A percentile compares a stretch with the other conserved stretches of the same genome.
phyloP scores from a whole-genome alignment of 2,888 invertebrate genomes.

The Ametastegia equiseti region DNA sequence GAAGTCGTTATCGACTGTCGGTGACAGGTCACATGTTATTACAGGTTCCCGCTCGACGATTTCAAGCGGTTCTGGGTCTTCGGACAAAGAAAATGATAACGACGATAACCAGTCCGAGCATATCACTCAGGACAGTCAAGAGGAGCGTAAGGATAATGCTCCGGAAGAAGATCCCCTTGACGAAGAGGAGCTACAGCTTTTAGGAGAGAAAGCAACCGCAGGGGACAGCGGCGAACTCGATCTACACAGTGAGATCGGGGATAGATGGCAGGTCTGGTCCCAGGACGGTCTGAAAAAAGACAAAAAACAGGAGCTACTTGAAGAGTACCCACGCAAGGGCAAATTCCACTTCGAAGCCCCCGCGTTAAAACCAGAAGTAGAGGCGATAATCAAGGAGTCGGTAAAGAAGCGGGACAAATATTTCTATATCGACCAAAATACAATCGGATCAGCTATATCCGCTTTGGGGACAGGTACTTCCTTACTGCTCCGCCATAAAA shows the following conservation, averaged over 20 bases:
- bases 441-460: constrained; percentile 53
- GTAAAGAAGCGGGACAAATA: constrained; percentile 54
- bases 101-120: not conserved
- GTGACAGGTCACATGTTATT: too few species aligned
- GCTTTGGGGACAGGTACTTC: constrained; percentile 53
- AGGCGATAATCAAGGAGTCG: constrained; percentile 51
- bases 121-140: not conserved
- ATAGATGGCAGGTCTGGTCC: constrained; percentile 54
- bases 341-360: constrained; percentile 54
- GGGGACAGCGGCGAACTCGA: constrained; percentile 48
- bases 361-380: constrained; percentile 53
- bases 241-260: constrained; percentile 48
- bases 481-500: constrained; percentile 45
- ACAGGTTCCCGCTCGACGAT: not conserved
- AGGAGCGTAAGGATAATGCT: not conserved
- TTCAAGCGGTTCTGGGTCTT: not conserved
- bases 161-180: constrained; percentile 44
- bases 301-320: constrained; percentile 49
- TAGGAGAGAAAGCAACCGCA: constrained; percentile 34
- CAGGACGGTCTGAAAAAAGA: constrained; percentile 51
- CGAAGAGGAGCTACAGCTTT: constrained; percentile 46
- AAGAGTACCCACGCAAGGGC: constrained; percentile 52
- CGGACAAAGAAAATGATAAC: not conserved
- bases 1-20: not conserved
- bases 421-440: constrained; percentile 52